Base-by-base conservation (phyloP, 2,888 invertebrate species). In the Sarcophaga variegata region DNA sequence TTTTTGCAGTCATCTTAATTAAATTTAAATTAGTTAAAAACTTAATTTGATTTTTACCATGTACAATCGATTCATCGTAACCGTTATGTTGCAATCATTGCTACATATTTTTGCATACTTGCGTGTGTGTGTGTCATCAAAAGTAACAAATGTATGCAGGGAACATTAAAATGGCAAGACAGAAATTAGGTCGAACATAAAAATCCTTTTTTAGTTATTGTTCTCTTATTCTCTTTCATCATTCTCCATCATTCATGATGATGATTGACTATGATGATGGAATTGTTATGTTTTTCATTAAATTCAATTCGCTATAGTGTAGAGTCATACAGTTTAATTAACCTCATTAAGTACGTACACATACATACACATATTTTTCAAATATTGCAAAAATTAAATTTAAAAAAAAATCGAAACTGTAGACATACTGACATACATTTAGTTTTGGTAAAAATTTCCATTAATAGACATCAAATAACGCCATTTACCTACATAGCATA, bases 161-260 rank as follows among this genome's bases (percentile, higher is more conserved):
- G 17, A n/a, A 59, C n/a, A 17, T 59, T 59, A 59, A 59, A 17
- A 17, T 59, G 59, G 59, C 14, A 59, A 59, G 0, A 59, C 14
- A n/a, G 59, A 77, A 86, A 64, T 63, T 80, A 37, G 86, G 83
- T 83, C 77, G 45, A 83, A 83, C 80, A 83, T 62, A 81, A 83
- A 81, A 86, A 83, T 78, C 77, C 81, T 85, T 85, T 85, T 77
- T 63, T 17, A 37, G 20, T 12, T 47, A 22, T 66, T 79, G 47
- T 64, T 4, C 6, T 54, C 11, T 14, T 2, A 37, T 60, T 60
- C 5, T 20, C 17, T 59, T 54, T 0, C 47, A 54, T 59, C 11
- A n/a, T 69, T 60, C 63, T 62, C 47, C 64, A 54, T 17, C 49
- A 71, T 25, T 54, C n/a, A 72, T 64, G 10, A 49, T 14, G 54